phyloP scores from a whole-genome alignment of 2,888 invertebrate genomes.

The Drosophila picticornis region DNA sequence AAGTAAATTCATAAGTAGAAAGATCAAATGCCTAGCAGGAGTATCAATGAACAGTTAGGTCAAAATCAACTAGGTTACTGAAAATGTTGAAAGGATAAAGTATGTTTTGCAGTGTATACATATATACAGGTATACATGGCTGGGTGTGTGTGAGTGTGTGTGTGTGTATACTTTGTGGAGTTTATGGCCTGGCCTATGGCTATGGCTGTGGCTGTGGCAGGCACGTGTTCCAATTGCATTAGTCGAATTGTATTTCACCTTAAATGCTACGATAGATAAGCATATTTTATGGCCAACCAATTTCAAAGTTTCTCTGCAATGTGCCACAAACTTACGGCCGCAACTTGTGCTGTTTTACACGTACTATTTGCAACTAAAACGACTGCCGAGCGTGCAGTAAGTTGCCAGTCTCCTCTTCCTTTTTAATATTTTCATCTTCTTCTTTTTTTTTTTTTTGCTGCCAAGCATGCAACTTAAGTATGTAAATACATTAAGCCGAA shows the following conservation, averaged over 20 bases:
- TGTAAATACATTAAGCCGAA: constrained; percentile 41
- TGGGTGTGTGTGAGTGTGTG: neutral
- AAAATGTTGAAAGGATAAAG: neutral
- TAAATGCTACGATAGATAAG: constrained; percentile 64
- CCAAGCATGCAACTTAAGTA: constrained; percentile 33
- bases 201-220: constrained; percentile 1
- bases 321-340: constrained; percentile 38
- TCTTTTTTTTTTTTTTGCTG: neutral
- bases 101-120: neutral
- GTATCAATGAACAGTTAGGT: constrained; percentile 3
- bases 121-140: neutral
- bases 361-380: constrained; percentile 56
- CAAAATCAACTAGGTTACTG: neutral
- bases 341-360: constrained; percentile 46
- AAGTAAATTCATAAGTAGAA: neutral
- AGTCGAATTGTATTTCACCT: constrained; percentile 74
- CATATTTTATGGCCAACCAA: constrained; percentile 60
- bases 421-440: neutral
- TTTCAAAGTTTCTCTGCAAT: constrained; percentile 31
- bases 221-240: constrained; percentile 74
- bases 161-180: constrained; percentile 2
- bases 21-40: neutral
- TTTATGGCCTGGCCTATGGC: constrained; percentile 26
- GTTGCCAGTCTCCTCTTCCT: constrained; percentile 13
- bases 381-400: constrained; percentile 57